Base-by-base conservation (phyloP, 1,140 invertebrate genomes). In the Oreohelix idahoensis region DNA sequence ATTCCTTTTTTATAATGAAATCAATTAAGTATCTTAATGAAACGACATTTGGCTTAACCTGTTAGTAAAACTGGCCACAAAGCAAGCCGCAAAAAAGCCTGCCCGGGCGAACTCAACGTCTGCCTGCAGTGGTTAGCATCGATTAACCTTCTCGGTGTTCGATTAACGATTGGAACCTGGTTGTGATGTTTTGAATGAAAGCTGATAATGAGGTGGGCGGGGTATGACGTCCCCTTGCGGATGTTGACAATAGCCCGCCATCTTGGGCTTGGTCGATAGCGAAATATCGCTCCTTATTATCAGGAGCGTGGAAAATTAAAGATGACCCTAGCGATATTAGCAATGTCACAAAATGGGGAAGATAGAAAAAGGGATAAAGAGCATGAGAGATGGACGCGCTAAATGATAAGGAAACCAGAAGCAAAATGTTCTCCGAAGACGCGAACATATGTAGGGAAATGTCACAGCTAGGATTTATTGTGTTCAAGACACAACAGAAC, bases 161-260 rank as follows among this genome's bases (percentile, higher is more conserved):
- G 53, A 58, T 58, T 58, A 58, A 58, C 53, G 53, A 58, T 58
- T 58, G 53, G 53, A 58, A 58, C 1, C 20, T 23, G 53, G 1
- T 20, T 20, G 1, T 10, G 53, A 58, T 20, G 63, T 32, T 29
- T 66, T 2, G 63, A 66, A 66, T 66, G n/a, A 66, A 66, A 23
- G 29, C 2, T 32, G 29, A 66, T 66, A 66, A 66, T 66, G 63
- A 66, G 29, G 63, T 66, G 63, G 63, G 63, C 63, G 63, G n/a
- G 20, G 63, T 2, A 23, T 66, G 17, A 35, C 63, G n/a, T 66
- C 29, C 63, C n/a, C 63, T 66, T 66, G 63, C 29, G 63, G 29
- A 29, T 66, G 63, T 32, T 32, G 29, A 66, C 63, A 66, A 32
- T 32, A 66, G 63, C n/a, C 1, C 29, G 63, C 63, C 63, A 66